Base-by-base conservation (phyloP, 2,888 invertebrate genomes). In the Cerceris ruficornis region DNA sequence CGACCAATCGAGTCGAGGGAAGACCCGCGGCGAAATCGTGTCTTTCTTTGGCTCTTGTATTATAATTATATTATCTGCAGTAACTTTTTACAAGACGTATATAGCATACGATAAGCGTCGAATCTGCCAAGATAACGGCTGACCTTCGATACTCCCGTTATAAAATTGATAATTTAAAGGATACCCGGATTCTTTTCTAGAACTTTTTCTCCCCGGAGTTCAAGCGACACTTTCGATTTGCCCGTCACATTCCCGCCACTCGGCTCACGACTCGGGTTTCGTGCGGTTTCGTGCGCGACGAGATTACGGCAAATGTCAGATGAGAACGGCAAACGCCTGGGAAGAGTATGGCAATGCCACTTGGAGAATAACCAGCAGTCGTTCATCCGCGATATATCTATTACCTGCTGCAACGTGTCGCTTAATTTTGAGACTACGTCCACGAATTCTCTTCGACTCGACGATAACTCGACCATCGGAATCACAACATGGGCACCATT, bases 71-170 rank as follows among this genome's bases (percentile, higher is more conserved):
- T 66, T 59, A 60, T 58, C 61, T 58, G 9, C 15, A 7, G 8
- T 41, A 67, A 66, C 69, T 75, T 78, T 81, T 17, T 62, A 15
- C 59, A 52, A 75, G 62, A 42, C 50, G 15, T 58, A 43, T n/a
- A 59, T 14, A 11, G 7, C 57, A 42, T 54, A 49, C 61, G 72
- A 80, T 82, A 73, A 85, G 68, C 70, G 68, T 41, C 57, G 41
- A 59, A 81, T 65, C 58, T 28, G 69, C 62, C 42, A 7, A 64
- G 83, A 86, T 86, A 86, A 82, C n/a, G 61, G 39, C 39, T 76
- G 77, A 84, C 84, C 84, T 86, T 82, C 81, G 75, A 54, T 73
- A 66, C 66, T 69, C 69, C 72, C 71, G 50, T 28, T 60, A 52
- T 39, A 70, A 68, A 57, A 42, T 57, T 46, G 66, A 75, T 71